Base-by-base conservation (phyloP, 1,140 invertebrate genomes). In the Portunus trituberculatus region DNA sequence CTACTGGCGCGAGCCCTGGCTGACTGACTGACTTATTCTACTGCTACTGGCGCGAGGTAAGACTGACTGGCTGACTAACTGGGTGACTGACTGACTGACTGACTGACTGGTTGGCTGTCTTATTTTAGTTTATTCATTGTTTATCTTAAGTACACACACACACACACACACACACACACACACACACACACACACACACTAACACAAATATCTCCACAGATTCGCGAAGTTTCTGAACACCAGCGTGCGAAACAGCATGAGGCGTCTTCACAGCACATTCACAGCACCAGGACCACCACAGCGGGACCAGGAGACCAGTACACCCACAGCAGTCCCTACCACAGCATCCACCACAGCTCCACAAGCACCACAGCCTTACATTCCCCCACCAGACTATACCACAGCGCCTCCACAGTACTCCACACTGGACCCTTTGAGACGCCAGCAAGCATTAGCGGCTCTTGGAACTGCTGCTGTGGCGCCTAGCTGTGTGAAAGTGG, bases 151-250 rank as follows among this genome's bases (percentile, higher is more conserved):
- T 45, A 48, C 67, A 59, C 39, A 59, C 32, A 92, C 48, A n/a
- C 59, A 31, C 91, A 25, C 46, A 32, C n/a, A 29, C 32, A 48
- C 48, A 92, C 32, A 92, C 76, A 82, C 28, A 82, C 28, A 82
- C 28, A 82, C 76, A 82, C 76, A 82, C 8, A 28, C 7, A 1
- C 39, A 39, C 39, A 39, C 39, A 2, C 39, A 39, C 6, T 39
- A 39, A 39, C 39, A 39, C 6, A 39, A 1, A 39, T 39, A 39
- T 1, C 39, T 67, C 46, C 59, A n/a, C 96, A 97, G 98, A 89
- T 97, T 98, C 94, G 98, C 98, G 4, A 98, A 98, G 96, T 97
- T 98, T 96, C 96, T 99, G 48, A 97, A 98, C 0, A 98, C 98
- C 96, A 98, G 98, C 96, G 97, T 99, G 46, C 97, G 98, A n/a